Evolutionary conservation across 1,140 invertebrate species (phyloP), one percentile per base, ranked within the genome.

Genomic region (Ceratitis capitata): DNA sequence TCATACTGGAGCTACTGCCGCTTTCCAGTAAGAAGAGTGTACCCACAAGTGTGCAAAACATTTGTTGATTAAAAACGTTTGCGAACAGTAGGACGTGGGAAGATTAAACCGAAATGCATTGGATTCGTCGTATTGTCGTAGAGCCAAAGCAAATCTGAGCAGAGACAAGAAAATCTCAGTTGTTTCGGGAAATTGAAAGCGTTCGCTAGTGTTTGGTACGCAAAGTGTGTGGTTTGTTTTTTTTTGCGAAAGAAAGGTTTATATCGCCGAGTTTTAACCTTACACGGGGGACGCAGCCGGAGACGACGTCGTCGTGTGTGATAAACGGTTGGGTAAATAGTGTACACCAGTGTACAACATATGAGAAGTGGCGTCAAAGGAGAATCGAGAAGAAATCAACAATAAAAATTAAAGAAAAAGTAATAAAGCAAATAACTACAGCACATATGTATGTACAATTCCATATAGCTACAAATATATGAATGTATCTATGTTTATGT

Each of bases 151-250:
- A 23, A 23, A 45, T 19, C n/a, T 45, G 69, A 78, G 69, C 69
- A 45, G 69, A 78, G 69, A 14, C 35, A 45, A 45, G 39, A 78
- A 78, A 78, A 78, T 78, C 19, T 78, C 39, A 78, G 69, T 78
- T 78, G 69, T 78, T 45, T 78, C 69, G 69, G 69, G 39, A 78
- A 78, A 78, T 78, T 78, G 69, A 78, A 78, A 78, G 69, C 69
- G 69, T n/a, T 78, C 69, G 69, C 69, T 78, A 26, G 39, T 78
- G 69, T 78, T 78, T 19, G 45, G 39, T 26, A n/a, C 69, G 69
- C 39, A 78, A 45, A 45, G 69, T 78, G 35, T 78, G n/a, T 39
- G 69, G 69, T 78, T 78, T 42, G 42, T 78, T 35, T 78, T 78
- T 42, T 78, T 78, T 35, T 78, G 69, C 39, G 39, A 78, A 78